Evolutionary conservation across 2,113 vertebrate genomes (phyloP).

Genomic region (Cacatua alba): DNA sequence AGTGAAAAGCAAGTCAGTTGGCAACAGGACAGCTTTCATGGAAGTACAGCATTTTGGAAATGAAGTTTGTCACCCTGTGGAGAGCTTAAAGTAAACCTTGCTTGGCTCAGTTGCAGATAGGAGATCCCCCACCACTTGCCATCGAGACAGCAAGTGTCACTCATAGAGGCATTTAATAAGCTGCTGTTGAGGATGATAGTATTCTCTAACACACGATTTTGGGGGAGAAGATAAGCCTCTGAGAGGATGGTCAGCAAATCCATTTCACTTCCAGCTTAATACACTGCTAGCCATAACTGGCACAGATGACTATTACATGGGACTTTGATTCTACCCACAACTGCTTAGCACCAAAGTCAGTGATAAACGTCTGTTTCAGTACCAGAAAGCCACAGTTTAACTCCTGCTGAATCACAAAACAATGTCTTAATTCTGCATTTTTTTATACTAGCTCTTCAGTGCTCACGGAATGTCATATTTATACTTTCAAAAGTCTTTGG

Average conservation of each 20-base stretch:
- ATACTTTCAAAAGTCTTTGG: neutral
- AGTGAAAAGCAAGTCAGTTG: neutral
- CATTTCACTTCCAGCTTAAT: neutral
- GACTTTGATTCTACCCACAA: neutral
- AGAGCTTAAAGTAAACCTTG: neutral
- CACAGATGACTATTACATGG: neutral
- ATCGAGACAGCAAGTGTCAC: neutral
- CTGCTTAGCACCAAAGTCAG: neutral
- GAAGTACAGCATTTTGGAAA: neutral
- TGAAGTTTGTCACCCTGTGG: neutral
- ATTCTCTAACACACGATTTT: neutral
- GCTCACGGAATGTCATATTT: neutral
- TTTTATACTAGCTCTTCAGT: neutral
- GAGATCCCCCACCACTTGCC: neutral
- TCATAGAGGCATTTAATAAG: neutral
- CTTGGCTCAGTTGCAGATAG: neutral
- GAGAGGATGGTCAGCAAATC: neutral
- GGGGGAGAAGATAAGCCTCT: neutral
- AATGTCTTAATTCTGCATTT: neutral
- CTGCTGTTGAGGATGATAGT: neutral
- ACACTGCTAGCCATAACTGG: neutral
- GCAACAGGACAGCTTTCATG: neutral
- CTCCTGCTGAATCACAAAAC: neutral
- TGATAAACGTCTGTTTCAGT: neutral
- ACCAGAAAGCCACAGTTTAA: neutral